A percentile compares a stretch with the other conserved stretches of the same genome.
These are phyloP conservation scores for Chrysochloris asiatica DNA, from an alignment of 2,113 vertebrate genomes.

Conservation along the genomic window DNA sequence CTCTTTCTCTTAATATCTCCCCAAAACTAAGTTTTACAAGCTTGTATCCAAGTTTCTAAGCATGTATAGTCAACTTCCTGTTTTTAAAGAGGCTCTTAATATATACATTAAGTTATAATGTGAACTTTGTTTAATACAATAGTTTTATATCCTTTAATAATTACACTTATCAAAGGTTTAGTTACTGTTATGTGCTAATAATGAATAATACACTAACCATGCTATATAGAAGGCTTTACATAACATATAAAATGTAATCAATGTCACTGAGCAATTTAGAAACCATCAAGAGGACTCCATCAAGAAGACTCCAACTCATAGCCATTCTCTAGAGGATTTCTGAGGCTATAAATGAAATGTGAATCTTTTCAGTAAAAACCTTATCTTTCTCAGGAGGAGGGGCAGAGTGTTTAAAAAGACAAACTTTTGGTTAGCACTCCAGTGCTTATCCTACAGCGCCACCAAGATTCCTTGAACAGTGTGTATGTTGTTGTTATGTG, in stretches of 20 bases:
- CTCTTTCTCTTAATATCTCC: not conserved
- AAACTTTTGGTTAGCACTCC: too few species aligned
- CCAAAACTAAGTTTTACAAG: conserved; percentile 50
- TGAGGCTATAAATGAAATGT: too few species aligned
- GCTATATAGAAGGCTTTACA: conserved; percentile 2
- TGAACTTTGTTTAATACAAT: conserved; percentile 34
- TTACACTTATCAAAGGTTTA: not conserved
- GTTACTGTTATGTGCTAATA: conserved; percentile 7
- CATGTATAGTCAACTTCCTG: not conserved
- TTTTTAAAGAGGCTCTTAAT: conserved; percentile 28
- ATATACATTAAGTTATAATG: conserved; percentile 9
- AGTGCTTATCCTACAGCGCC: too few species aligned
- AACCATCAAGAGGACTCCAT: too few species aligned
- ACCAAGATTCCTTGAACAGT: not conserved
- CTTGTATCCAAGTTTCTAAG: conserved; percentile 10
- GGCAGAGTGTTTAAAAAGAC: too few species aligned
- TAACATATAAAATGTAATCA: not conserved
- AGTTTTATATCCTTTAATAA: conserved; percentile 32
- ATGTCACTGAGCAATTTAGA: not conserved
- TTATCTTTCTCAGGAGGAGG: too few species aligned
- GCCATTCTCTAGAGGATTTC: too few species aligned
- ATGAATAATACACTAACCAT: not conserved
- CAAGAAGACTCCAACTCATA: too few species aligned
- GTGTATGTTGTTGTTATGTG: not conserved
- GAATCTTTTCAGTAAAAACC: too few species aligned